phyloP scores from a whole-genome alignment of 2,797 vertebrate species.

The Sebastes trivittatus region DNA sequence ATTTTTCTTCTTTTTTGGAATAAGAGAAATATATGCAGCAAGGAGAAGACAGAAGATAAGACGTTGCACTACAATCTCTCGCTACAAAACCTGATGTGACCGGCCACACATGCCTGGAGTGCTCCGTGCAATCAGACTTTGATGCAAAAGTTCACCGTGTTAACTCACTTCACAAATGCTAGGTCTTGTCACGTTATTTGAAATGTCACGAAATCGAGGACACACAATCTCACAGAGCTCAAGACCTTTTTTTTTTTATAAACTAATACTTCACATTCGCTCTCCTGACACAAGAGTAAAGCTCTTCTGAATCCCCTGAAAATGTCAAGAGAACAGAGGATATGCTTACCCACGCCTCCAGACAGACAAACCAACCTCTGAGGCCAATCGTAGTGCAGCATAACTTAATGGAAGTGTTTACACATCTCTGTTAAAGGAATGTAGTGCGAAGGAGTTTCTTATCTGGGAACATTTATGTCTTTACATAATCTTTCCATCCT shows the following conservation, averaged over 20 bases:
- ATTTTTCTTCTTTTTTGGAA: background rate
- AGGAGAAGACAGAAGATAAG: background rate
- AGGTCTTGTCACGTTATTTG: background rate
- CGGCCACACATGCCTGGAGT: background rate
- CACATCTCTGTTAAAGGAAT: background rate
- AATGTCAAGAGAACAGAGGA: conserved; percentile 42
- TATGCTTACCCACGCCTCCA: background rate
- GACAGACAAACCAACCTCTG: background rate
- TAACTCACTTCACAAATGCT: conserved; percentile 16
- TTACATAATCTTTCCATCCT: background rate
- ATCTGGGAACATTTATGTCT: background rate
- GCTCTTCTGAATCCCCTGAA: conserved; percentile 26
- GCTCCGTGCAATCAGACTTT: background rate
- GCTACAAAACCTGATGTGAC: background rate
- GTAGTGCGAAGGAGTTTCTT: background rate
- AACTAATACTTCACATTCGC: conserved; percentile 19
- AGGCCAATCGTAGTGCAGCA: background rate
- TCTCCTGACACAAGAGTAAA: conserved; percentile 12
- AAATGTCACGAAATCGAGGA: conserved; percentile 44
- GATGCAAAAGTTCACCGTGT: conserved; percentile 6
- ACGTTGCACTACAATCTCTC: background rate
- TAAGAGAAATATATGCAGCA: background rate
- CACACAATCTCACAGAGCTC: conserved; percentile 28
- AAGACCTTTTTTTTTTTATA: conserved; percentile 17
- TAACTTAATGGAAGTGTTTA: background rate